Conservation (phyloP, 2,888 invertebrate species). For the Diaperis boleti region DNA sequence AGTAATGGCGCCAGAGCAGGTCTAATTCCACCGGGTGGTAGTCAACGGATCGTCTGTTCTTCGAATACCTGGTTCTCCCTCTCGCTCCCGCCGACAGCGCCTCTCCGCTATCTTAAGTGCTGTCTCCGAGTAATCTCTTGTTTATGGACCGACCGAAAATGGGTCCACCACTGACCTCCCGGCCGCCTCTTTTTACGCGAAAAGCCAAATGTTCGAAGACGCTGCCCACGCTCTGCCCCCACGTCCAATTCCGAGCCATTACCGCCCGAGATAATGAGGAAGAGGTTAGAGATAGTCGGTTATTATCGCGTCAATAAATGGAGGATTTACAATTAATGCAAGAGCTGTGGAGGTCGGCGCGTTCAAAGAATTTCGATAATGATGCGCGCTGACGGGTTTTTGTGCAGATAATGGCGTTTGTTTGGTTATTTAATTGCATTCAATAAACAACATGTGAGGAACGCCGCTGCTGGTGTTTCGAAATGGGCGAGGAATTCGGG, state of each 20-base stretch:
- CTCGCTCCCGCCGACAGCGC: slow-evolving; percentile 39
- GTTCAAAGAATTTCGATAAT: slow-evolving; percentile 35
- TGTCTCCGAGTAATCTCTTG: slow-evolving; percentile 32
- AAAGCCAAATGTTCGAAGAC: slow-evolving; percentile 7
- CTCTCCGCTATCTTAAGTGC: slow-evolving; percentile 34
- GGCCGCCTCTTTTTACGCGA: slow-evolving; percentile 1
- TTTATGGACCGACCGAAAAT: slow-evolving; percentile 19
- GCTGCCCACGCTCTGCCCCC: slow-evolving; percentile 35
- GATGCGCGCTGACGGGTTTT: slow-evolving; percentile 1
- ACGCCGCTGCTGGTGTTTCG: slow-evolving; percentile 10
- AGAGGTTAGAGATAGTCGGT: slow-evolving; percentile 44
- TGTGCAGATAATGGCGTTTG: slow-evolving; percentile 9
- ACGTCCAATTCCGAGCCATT: slow-evolving; percentile 47
- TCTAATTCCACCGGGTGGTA: slow-evolving; percentile 60
- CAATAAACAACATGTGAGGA: slow-evolving; percentile 17
- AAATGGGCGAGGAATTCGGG: slow-evolving; percentile 22
- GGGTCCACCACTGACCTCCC: too few relatives aligned
- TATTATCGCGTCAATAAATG: slow-evolving; percentile 28
- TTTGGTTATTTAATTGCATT: slow-evolving; percentile 7
- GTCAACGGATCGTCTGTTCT: slow-evolving; percentile 55
- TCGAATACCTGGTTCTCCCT: slow-evolving; percentile 42
- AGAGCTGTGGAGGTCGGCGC: slow-evolving; percentile 32
- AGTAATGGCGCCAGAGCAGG: slow-evolving; percentile 61
- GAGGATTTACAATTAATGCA: slow-evolving; percentile 39
- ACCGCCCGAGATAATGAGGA: slow-evolving; percentile 47